A percentile compares a stretch with the other conserved stretches of the same genome.
Conservation (phyloP, 2,797 vertebrate genomes). For the Acanthis flammea region DNA sequence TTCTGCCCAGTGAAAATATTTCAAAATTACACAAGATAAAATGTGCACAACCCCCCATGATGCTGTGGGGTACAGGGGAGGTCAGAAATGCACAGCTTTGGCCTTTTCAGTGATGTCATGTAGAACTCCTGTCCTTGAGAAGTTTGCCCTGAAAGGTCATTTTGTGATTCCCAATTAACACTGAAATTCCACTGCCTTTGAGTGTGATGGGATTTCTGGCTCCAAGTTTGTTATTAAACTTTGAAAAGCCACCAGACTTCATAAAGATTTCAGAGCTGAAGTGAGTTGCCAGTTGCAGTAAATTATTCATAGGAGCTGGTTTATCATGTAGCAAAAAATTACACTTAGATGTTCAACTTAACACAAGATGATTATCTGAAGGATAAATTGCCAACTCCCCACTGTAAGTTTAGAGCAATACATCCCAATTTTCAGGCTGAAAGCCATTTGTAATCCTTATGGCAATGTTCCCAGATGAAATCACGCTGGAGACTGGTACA, state of each 20-base stretch:
- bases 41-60: neutral
- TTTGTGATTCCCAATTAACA: neutral
- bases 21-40: neutral
- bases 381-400: slow-evolving; percentile 49
- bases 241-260: slow-evolving; percentile 22
- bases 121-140: neutral
- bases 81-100: neutral
- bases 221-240: neutral
- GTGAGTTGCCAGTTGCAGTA: neutral
- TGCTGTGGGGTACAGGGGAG: neutral
- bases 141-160: neutral
- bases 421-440: slow-evolving; percentile 43
- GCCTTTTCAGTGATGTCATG: neutral
- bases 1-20: neutral
- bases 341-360: slow-evolving; percentile 46
- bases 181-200: neutral
- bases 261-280: slow-evolving; percentile 28
- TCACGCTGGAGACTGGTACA: neutral
- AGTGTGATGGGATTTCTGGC: neutral
- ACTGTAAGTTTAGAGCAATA: slow-evolving; percentile 48
- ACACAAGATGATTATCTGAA: slow-evolving; percentile 51
- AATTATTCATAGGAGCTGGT: slow-evolving; percentile 51
- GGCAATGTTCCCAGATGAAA: slow-evolving; percentile 53
- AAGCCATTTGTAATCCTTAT: slow-evolving; percentile 52
- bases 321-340: slow-evolving; percentile 56